Evolutionary conservation across 1,140 invertebrate genomes (phyloP).

Genomic region (Trypoxylus dichotomus): DNA sequence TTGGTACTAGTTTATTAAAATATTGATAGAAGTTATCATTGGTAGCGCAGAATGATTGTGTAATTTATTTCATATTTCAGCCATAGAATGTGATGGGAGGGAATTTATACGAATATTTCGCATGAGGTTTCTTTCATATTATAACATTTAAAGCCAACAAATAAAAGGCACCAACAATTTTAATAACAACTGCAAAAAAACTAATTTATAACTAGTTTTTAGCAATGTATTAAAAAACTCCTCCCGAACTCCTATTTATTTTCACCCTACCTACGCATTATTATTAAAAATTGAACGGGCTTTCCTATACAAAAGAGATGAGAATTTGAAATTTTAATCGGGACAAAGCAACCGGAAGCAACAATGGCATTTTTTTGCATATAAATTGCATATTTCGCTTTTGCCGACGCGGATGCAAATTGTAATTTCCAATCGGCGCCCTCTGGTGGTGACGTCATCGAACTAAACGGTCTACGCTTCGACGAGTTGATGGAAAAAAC

Average conservation of each 20-base stretch:
- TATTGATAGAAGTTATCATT: too few species aligned
- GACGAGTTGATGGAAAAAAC: neutral
- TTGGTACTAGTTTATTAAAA: too few species aligned
- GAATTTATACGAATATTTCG: too few species aligned
- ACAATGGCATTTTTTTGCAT: slow-evolving; percentile 25
- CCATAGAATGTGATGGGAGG: too few species aligned
- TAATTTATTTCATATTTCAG: too few species aligned
- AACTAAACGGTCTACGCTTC: neutral
- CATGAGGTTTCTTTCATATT: too few species aligned
- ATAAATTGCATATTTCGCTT: slow-evolving; percentile 21
- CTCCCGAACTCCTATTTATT: neutral
- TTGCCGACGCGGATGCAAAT: slow-evolving; percentile 3
- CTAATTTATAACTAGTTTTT: too few species aligned
- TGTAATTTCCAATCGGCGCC: slow-evolving; percentile 7
- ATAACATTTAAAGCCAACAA: too few species aligned
- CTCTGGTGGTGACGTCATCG: neutral
- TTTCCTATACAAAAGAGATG: neutral
- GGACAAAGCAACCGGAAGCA: slow-evolving; percentile 10
- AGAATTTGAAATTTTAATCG: slow-evolving; percentile 12
- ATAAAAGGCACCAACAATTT: too few species aligned
- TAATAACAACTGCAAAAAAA: too few species aligned
- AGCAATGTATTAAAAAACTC: too few species aligned
- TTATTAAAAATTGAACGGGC: neutral
- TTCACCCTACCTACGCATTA: neutral
- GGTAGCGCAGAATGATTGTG: too few species aligned